Percentiles rank a stretch among this genome's conserved stretches.
Evolutionary conservation across 2,113 vertebrate species (phyloP).

Genomic region (Dasyprocta punctata): DNA sequence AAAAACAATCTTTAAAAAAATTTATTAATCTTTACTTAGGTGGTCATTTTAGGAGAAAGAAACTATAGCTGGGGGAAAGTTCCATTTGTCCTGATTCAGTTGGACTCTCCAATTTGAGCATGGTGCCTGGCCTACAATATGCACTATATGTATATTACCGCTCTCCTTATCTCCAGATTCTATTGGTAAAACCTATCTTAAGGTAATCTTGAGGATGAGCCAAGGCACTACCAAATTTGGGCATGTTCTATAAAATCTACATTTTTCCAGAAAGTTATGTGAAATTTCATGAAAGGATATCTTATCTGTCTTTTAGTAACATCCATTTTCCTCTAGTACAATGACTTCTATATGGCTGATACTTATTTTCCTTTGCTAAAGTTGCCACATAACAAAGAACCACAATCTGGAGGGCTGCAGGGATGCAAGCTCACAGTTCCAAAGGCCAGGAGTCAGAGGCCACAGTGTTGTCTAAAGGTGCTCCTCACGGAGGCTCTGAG

Average conservation of each 20-base stretch:
- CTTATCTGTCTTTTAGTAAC: neutral
- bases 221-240: neutral
- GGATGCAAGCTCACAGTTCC: neutral
- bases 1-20: neutral
- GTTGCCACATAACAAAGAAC: no score
- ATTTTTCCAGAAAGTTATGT: neutral
- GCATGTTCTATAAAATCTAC: neutral
- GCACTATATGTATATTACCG: neutral
- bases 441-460: no score
- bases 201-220: neutral
- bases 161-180: neutral
- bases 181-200: neutral
- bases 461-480: neutral
- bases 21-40: neutral
- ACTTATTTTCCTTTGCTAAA: neutral
- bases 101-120: neutral
- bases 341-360: neutral
- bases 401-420: neutral
- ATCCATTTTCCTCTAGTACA: neutral
- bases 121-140: neutral
- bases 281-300: neutral
- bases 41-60: neutral
- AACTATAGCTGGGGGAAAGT: neutral
- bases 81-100: neutral
- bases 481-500: neutral